These are phyloP conservation scores for Drosophila orosa DNA, from an alignment of 1,140 invertebrate genomes.

Conservation along the genomic window DNA sequence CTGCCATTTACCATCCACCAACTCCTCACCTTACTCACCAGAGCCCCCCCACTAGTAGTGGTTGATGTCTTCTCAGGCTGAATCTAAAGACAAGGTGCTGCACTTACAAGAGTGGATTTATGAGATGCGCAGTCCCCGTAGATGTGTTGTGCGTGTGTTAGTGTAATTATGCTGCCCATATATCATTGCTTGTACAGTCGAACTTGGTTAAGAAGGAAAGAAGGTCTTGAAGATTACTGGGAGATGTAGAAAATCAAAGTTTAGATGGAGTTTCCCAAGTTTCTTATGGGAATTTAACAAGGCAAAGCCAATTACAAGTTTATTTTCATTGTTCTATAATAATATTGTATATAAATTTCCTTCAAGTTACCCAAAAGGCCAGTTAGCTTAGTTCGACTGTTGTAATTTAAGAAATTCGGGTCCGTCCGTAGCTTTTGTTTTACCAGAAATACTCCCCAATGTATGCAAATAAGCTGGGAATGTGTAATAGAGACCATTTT, in stretches of 20 bases:
- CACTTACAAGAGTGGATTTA: slow-evolving; percentile 46
- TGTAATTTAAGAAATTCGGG: slow-evolving; percentile 2
- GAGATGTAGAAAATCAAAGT: background rate
- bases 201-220: slow-evolving; percentile 1
- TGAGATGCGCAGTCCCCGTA: slow-evolving; percentile 47
- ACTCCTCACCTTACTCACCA: slow-evolving; percentile 9
- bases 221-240: background rate
- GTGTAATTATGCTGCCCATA: slow-evolving; percentile 64
- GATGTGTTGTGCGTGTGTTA: slow-evolving; percentile 35
- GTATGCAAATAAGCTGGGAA: slow-evolving; percentile 19
- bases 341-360: too few relatives aligned
- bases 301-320: background rate
- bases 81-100: slow-evolving; percentile 22
- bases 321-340: background rate
- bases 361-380: background rate
- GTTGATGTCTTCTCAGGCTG: slow-evolving; percentile 27
- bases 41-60: slow-evolving; percentile 5
- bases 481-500: slow-evolving; percentile 23
- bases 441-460: background rate
- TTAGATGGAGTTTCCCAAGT: background rate
- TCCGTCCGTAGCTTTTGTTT: slow-evolving; percentile 12
- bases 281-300: too few relatives aligned
- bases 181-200: slow-evolving; percentile 49
- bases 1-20: slow-evolving; percentile 1
- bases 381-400: slow-evolving; percentile 19